These are phyloP conservation scores for Mythimna pallens DNA, from an alignment of 2,888 invertebrate species.

Conservation along the genomic window DNA sequence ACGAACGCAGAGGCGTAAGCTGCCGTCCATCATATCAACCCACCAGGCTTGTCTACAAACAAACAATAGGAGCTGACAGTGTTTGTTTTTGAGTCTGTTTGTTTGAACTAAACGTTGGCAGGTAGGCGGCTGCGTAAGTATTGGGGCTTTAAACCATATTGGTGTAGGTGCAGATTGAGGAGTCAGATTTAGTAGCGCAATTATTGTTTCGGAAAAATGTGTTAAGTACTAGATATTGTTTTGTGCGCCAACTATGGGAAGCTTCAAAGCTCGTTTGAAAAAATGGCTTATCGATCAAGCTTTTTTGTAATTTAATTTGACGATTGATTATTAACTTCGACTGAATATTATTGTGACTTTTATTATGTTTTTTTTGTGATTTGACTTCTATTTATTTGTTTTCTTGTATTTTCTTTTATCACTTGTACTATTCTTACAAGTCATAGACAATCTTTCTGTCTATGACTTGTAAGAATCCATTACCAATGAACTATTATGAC, in stretches of 20 bases:
- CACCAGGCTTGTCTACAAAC: slow-evolving; percentile 63
- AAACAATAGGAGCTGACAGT: slow-evolving; percentile 84
- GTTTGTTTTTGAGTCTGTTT: slow-evolving; percentile 80
- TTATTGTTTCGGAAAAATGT: not conserved
- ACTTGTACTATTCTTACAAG: no score
- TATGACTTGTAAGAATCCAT: no score
- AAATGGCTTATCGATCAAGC: no score
- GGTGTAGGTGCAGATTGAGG: not conserved
- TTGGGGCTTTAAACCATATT: slow-evolving; percentile 19
- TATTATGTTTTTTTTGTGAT: no score
- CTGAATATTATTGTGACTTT: no score
- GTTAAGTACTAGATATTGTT: not conserved
- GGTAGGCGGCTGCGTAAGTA: slow-evolving; percentile 44
- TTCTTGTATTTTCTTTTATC: no score
- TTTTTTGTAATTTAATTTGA: no score
- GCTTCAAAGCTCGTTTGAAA: no score
- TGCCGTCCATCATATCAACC: slow-evolving; percentile 40
- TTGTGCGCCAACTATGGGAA: not conserved
- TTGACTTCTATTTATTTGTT: no score
- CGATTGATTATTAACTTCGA: no score
- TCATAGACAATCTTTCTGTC: no score
- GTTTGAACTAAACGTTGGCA: slow-evolving; percentile 73
- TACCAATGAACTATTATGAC: no score
- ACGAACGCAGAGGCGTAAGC: slow-evolving; percentile 28
- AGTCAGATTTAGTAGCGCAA: not conserved